phyloP scores from a whole-genome alignment of 2,797 vertebrate species.

The Sylvia borin region DNA sequence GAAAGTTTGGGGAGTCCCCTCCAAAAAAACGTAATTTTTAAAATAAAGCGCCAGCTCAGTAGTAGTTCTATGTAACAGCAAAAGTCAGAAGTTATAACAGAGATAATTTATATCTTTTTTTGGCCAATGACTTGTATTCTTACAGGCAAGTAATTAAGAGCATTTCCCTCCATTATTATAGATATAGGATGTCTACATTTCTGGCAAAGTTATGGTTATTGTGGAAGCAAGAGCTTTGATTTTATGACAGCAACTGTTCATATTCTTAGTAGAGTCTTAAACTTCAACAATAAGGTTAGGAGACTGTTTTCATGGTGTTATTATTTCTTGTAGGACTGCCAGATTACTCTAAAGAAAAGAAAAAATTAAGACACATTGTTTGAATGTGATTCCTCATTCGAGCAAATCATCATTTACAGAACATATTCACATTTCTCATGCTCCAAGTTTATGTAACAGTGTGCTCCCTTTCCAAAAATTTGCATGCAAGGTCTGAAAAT shows the following conservation, averaged over 20 bases:
- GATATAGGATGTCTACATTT: neutral
- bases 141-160: neutral
- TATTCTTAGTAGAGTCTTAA: neutral
- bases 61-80: neutral
- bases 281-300: neutral
- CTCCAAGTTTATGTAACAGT: neutral
- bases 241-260: neutral
- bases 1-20: neutral
- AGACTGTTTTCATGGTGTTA: neutral
- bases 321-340: neutral
- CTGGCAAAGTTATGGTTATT: neutral
- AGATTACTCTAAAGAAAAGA: neutral
- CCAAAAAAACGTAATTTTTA: neutral
- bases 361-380: neutral
- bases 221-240: neutral
- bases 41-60: neutral
- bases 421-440: neutral
- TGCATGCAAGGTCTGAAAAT: neutral
- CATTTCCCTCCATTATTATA: neutral
- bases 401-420: neutral
- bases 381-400: neutral
- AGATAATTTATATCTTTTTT: neutral
- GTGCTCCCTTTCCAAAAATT: neutral
- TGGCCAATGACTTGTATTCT: neutral
- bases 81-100: neutral